These are phyloP conservation scores for Caranx melampygus DNA, from an alignment of 2,113 vertebrate genomes.

Conservation along the genomic window DNA sequence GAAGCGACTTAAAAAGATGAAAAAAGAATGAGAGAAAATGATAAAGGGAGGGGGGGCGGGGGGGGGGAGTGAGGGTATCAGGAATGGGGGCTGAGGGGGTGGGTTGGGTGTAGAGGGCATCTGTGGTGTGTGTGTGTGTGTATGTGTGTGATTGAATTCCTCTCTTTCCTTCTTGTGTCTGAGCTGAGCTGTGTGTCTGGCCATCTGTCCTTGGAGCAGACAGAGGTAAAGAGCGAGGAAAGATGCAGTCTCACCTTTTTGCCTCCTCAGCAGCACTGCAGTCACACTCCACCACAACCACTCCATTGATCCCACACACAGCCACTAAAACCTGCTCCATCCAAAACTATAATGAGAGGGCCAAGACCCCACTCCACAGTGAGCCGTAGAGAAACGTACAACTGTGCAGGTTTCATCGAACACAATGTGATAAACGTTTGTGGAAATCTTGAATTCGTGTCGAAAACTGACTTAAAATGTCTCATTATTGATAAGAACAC, in stretches of 20 bases:
- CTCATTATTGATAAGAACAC: too few species aligned
- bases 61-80: slow-evolving; percentile 15
- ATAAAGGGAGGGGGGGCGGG: slow-evolving; percentile 56
- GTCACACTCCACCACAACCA: slow-evolving; percentile 23
- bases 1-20: slow-evolving; percentile 75
- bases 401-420: not conserved
- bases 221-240: slow-evolving; percentile 53
- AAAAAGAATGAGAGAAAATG: slow-evolving; percentile 72
- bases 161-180: slow-evolving; percentile 63
- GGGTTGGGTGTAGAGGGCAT: not conserved
- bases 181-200: slow-evolving; percentile 61
- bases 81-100: slow-evolving; percentile 25
- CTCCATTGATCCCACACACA: not conserved
- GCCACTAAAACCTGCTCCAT: not conserved
- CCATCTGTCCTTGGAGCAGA: slow-evolving; percentile 74
- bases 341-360: not conserved
- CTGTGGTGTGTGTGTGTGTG: slow-evolving; percentile 24
- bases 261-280: slow-evolving; percentile 62
- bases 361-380: not conserved
- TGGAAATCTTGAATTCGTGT: not conserved
- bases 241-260: slow-evolving; percentile 67
- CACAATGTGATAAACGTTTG: not conserved
- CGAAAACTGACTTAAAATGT: not conserved
- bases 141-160: slow-evolving; percentile 68
- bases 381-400: not conserved